A percentile compares a stretch with the other conserved stretches of the same genome.
phyloP scores from a whole-genome alignment of 2,888 invertebrate genomes.

The Dynastes grantii region DNA sequence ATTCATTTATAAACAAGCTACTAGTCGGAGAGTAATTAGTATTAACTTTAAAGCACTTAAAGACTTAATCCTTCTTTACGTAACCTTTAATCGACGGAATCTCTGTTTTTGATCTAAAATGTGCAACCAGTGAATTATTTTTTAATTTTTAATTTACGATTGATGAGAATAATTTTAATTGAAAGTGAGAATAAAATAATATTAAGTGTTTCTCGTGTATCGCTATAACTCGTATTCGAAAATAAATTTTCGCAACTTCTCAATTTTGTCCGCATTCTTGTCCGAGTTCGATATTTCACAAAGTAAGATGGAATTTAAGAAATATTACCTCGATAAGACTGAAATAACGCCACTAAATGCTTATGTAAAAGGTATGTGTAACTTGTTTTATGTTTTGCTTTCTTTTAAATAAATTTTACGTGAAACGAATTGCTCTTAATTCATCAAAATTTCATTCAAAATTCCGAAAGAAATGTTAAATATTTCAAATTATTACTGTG shows the following conservation, averaged over 20 bases:
- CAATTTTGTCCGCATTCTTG: too few relatives aligned
- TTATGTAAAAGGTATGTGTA: constrained; percentile 12
- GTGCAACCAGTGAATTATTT: not conserved
- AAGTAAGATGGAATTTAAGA: constrained; percentile 30
- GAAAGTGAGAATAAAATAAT: not conserved
- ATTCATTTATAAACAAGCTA: constrained; percentile 37
- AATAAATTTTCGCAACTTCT: not conserved
- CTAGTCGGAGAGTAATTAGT: constrained; percentile 28
- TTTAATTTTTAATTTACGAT: not conserved
- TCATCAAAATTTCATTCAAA: too few relatives aligned
- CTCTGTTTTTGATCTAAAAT: not conserved
- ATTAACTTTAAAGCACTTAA: constrained; percentile 3
- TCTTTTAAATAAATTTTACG: too few relatives aligned
- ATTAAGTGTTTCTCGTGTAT: not conserved
- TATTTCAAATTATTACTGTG: too few relatives aligned
- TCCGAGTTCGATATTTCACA: not conserved
- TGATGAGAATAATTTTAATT: not conserved
- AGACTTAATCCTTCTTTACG: not conserved
- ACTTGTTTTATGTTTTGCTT: not conserved
- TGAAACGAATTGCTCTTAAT: too few relatives aligned
- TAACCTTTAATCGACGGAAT: not conserved
- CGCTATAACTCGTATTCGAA: not conserved
- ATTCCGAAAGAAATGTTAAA: too few relatives aligned
- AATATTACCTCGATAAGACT: constrained; percentile 28
- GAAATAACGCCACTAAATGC: constrained; percentile 28